Percentiles rank a stretch among this genome's conserved stretches.
These are phyloP conservation scores for Cerastoderma edule DNA, from an alignment of 2,888 invertebrate genomes.

Conservation along the genomic window DNA sequence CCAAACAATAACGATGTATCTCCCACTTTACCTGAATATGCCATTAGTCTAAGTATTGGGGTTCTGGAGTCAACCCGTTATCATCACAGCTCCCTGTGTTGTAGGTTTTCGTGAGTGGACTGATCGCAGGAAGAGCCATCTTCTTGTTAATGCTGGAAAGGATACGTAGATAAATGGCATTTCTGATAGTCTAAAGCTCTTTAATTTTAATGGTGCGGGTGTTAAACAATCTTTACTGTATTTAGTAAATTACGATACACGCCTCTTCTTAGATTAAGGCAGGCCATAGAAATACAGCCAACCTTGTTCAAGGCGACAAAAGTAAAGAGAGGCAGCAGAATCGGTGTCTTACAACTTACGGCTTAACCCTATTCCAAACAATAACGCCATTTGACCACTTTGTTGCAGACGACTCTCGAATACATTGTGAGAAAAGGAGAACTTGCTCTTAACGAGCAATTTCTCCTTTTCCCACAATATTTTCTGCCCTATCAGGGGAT, in stretches of 20 bases:
- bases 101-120: conserved; percentile 28
- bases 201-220: not conserved
- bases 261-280: not conserved
- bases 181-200: no score
- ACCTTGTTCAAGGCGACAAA: not conserved
- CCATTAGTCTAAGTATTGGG: not conserved
- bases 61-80: not conserved
- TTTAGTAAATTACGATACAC: not conserved
- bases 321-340: no score
- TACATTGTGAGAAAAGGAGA: no score
- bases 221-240: not conserved
- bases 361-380: no score
- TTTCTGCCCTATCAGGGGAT: no score
- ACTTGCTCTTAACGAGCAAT: no score
- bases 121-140: conserved; percentile 38
- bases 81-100: conserved; percentile 6
- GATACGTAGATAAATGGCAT: no score
- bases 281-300: not conserved
- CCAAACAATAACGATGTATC: not conserved
- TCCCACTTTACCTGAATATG: not conserved
- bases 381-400: no score
- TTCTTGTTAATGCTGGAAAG: conserved; percentile 24
- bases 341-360: no score
- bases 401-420: no score
- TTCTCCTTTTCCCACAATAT: no score